A percentile compares a stretch with the other conserved stretches of the same genome.
phyloP scores from a whole-genome alignment of 2,888 invertebrate species.

The Agrypnus murinus region DNA sequence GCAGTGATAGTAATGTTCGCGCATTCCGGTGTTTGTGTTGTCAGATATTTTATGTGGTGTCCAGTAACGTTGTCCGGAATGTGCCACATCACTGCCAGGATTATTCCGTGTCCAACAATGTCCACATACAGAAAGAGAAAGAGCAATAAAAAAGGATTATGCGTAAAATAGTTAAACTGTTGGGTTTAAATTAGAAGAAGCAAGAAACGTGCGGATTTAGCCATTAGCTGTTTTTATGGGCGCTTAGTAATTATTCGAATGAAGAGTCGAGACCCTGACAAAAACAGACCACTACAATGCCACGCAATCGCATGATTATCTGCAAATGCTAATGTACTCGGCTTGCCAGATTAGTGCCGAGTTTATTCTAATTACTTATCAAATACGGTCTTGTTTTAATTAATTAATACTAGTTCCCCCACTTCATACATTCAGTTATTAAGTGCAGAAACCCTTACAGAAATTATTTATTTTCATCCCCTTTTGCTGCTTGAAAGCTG shows the following conservation, averaged over 20 bases:
- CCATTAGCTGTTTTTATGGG: conserved; percentile 56
- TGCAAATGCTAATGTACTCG: conserved; percentile 49
- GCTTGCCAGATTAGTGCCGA: conserved; percentile 44
- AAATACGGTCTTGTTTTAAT: conserved; percentile 38
- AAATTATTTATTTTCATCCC: too few species aligned
- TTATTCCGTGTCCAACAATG: conserved; percentile 42
- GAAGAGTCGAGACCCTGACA: conserved; percentile 51
- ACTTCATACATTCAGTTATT: neutral
- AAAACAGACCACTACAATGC: conserved; percentile 50
- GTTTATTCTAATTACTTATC: conserved; percentile 49
- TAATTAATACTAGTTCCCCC: conserved; percentile 40
- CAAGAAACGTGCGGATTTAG: conserved; percentile 57
- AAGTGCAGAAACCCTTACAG: too few species aligned
- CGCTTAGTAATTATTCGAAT: conserved; percentile 52
- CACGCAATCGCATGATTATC: conserved; percentile 52
- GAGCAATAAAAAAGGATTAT: conserved; percentile 43
- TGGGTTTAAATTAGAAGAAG: conserved; percentile 54
- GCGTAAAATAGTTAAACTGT: conserved; percentile 53
- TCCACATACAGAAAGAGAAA: conserved; percentile 7
- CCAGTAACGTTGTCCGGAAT: conserved; percentile 33
- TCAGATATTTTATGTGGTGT: conserved; percentile 38
- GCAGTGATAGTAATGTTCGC: conserved; percentile 27
- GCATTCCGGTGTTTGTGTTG: conserved; percentile 34
- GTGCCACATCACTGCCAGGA: conserved; percentile 36
- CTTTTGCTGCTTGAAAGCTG: too few species aligned